Evolutionary conservation across 2,888 invertebrate genomes (phyloP).

Genomic region (Epistrophella euchroma): DNA sequence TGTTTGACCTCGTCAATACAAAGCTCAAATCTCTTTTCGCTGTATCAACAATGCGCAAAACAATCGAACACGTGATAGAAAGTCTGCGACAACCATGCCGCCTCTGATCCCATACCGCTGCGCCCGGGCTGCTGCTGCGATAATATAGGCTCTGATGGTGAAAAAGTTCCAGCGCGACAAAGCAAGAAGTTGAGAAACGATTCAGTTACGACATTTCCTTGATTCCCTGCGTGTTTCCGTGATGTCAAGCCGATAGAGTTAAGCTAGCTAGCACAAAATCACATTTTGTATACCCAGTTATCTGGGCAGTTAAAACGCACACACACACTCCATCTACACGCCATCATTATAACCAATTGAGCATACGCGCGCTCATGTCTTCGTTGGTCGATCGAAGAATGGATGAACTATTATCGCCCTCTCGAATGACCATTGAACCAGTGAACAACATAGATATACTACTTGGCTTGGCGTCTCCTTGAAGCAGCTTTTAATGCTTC

Average conservation of each 20-base stretch:
- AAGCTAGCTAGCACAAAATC: conserved; percentile 11
- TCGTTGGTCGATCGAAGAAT: conserved; percentile 64
- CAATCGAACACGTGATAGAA: conserved; percentile 61
- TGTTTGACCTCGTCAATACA: conserved; percentile 17
- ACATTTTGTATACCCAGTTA: conserved; percentile 29
- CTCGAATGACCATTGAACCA: conserved; percentile 75
- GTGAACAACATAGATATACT: conserved; percentile 61
- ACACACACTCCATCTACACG: conserved; percentile 47
- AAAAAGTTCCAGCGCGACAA: conserved; percentile 35
- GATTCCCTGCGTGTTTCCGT: conserved; percentile 74
- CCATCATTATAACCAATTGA: conserved; percentile 74
- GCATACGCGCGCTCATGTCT: conserved; percentile 57
- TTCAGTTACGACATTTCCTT: conserved; percentile 73
- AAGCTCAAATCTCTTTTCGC: conserved; percentile 25
- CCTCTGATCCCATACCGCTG: background rate
- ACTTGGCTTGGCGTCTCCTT: conserved; percentile 56
- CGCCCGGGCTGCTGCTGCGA: background rate
- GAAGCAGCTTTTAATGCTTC: conserved; percentile 73
- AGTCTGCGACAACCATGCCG: conserved; percentile 35
- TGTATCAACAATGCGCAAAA: conserved; percentile 16
- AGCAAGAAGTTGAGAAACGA: conserved; percentile 64
- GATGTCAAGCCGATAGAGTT: conserved; percentile 67
- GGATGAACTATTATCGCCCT: conserved; percentile 76
- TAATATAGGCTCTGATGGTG: background rate
- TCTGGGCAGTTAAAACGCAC: conserved; percentile 36